Conservation (phyloP, 2,113 vertebrate species). For the Gasterosteus nipponicus region DNA sequence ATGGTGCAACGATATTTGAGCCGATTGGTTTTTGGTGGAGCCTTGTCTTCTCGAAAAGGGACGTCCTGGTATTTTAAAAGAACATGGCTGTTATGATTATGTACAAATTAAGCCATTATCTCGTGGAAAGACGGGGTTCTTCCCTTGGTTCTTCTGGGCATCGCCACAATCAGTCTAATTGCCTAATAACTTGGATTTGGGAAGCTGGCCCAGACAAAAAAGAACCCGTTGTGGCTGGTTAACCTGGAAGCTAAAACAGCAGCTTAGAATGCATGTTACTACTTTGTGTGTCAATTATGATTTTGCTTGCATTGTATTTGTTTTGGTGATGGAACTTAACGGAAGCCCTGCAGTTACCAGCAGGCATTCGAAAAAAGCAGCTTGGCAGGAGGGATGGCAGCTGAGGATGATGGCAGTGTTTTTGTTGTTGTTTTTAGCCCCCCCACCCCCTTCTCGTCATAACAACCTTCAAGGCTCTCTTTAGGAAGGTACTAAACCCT, state of each 20-base stretch:
- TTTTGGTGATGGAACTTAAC: neutral
- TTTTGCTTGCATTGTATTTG: neutral
- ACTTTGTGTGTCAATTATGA: neutral
- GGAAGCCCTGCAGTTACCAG: conserved; percentile 25
- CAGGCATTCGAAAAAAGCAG: conserved; percentile 30
- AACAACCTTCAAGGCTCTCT: neutral
- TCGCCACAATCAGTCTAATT: conserved; percentile 76
- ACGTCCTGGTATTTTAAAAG: conserved; percentile 34
- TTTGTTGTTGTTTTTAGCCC: neutral
- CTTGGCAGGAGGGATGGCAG: conserved; percentile 38
- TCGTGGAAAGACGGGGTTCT: conserved; percentile 56
- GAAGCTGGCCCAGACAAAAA: conserved; percentile 61
- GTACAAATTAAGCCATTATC: conserved; percentile 75
- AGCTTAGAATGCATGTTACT: neutral
- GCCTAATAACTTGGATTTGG: conserved; percentile 77
- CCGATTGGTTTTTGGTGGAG: neutral
- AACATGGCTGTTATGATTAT: conserved; percentile 57
- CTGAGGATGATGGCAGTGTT: conserved; percentile 4
- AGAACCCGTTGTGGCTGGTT: conserved; percentile 53
- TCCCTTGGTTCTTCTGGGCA: conserved; percentile 60
- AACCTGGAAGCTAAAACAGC: neutral
- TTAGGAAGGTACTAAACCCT: conserved; percentile 16
- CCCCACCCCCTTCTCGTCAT: neutral
- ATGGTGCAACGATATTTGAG: no score
- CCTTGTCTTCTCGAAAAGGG: conserved; percentile 31